These are phyloP conservation scores for Ranitomeya imitator DNA, from an alignment of 2,113 vertebrate species.

Conservation along the genomic window DNA sequence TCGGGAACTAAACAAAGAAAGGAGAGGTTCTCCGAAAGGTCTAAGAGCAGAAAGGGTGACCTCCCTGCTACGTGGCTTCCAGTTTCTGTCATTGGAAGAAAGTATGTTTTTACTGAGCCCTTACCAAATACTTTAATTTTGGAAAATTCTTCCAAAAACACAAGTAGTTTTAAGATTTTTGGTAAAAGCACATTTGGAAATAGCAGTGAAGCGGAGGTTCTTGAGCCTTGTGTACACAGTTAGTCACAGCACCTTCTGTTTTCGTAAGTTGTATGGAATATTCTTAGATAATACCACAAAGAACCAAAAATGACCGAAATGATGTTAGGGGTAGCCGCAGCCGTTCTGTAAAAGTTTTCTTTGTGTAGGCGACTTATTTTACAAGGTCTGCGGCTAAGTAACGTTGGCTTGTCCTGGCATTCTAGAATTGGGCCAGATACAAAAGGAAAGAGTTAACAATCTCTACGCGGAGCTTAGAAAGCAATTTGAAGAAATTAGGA, in stretches of 20 bases:
- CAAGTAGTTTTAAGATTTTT: slow-evolving; percentile 24
- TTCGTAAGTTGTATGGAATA: background rate
- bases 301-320: background rate
- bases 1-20: slow-evolving; percentile 9
- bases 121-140: slow-evolving; percentile 34
- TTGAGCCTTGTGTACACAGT: slow-evolving; percentile 10
- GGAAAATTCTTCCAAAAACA: slow-evolving; percentile 25
- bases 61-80: slow-evolving; percentile 35
- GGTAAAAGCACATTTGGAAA: slow-evolving; percentile 22
- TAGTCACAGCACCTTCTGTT: slow-evolving; percentile 28
- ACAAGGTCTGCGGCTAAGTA: background rate
- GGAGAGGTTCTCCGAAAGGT: background rate
- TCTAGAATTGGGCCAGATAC: background rate
- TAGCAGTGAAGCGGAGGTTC: background rate
- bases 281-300: slow-evolving; percentile 26
- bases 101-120: slow-evolving; percentile 19
- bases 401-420: background rate
- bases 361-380: slow-evolving; percentile 2
- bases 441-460: background rate
- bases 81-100: slow-evolving; percentile 1
- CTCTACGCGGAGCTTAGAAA: background rate
- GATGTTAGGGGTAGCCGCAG: background rate
- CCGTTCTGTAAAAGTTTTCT: background rate
- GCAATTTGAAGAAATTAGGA: background rate
- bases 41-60: background rate